Conservation (phyloP, 2,797 vertebrate genomes). For the Scarus forsteni region DNA sequence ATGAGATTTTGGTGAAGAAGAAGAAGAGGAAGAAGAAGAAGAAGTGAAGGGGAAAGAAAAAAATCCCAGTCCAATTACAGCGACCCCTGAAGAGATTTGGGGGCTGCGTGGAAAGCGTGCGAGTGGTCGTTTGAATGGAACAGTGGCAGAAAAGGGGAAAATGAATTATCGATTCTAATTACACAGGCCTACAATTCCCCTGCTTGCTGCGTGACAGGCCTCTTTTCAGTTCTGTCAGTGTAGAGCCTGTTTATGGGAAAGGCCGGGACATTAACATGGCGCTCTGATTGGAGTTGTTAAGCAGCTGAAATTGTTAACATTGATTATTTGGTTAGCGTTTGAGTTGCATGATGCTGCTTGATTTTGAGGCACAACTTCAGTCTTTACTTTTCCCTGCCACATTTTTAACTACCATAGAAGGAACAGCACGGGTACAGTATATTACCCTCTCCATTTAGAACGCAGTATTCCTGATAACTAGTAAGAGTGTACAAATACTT, state of each 20-base stretch:
- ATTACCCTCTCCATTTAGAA: neutral
- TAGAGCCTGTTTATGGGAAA: conserved; percentile 63
- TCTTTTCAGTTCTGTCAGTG: conserved; percentile 61
- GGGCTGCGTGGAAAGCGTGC: conserved; percentile 55
- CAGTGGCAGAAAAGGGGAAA: conserved; percentile 81
- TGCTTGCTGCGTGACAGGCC: conserved; percentile 57
- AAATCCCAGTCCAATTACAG: conserved; percentile 76
- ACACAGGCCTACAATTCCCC: conserved; percentile 69
- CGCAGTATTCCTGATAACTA: conserved; percentile 6
- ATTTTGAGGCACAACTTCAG: conserved; percentile 39
- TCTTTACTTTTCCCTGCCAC: conserved; percentile 9
- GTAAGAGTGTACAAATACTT: conserved; percentile 9
- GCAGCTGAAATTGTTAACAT: conserved; percentile 66
- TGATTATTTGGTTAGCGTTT: conserved; percentile 66
- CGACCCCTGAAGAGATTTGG: conserved; percentile 72
- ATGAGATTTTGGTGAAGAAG: conserved; percentile 72
- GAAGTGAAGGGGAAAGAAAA: conserved; percentile 48
- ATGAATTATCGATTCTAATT: conserved; percentile 87
- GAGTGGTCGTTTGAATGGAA: conserved; percentile 79
- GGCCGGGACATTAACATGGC: conserved; percentile 60
- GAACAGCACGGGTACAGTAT: neutral
- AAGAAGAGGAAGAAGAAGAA: conserved; percentile 26
- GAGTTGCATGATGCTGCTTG: conserved; percentile 40
- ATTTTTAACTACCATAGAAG: neutral
- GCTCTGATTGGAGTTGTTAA: conserved; percentile 56